Percentiles rank a stretch among this genome's conserved stretches.
Conservation (phyloP, 2,797 vertebrate species). For the Rhincodon typus region DNA sequence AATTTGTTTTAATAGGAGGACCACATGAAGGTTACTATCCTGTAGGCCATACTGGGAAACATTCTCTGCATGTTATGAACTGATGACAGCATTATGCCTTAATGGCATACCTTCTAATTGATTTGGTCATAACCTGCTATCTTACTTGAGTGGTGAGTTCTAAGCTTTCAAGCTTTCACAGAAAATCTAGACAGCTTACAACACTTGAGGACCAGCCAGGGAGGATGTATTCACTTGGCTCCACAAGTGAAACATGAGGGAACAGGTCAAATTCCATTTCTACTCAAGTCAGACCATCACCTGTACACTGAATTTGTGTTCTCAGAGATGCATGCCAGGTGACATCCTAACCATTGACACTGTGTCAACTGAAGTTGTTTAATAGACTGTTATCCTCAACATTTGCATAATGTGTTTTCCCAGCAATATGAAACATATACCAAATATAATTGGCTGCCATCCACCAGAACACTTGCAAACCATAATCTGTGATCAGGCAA, state of each 20-base stretch:
- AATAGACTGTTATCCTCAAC: too few species aligned
- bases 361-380: neutral
- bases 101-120: neutral
- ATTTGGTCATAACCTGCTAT: neutral
- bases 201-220: neutral
- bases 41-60: neutral
- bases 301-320: neutral
- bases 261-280: neutral
- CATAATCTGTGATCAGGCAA: neutral
- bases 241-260: too few species aligned
- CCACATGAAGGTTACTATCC: neutral
- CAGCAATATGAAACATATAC: neutral
- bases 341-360: neutral
- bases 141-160: neutral
- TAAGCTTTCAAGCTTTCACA: too few species aligned
- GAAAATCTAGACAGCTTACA: neutral
- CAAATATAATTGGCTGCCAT: neutral
- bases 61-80: neutral
- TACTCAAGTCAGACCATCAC: neutral
- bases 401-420: too few species aligned
- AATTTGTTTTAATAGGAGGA: neutral
- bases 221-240: neutral
- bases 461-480: neutral
- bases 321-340: neutral
- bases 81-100: neutral